Base-by-base conservation (phyloP, 2,113 vertebrate genomes). In the Haemorhous mexicanus region DNA sequence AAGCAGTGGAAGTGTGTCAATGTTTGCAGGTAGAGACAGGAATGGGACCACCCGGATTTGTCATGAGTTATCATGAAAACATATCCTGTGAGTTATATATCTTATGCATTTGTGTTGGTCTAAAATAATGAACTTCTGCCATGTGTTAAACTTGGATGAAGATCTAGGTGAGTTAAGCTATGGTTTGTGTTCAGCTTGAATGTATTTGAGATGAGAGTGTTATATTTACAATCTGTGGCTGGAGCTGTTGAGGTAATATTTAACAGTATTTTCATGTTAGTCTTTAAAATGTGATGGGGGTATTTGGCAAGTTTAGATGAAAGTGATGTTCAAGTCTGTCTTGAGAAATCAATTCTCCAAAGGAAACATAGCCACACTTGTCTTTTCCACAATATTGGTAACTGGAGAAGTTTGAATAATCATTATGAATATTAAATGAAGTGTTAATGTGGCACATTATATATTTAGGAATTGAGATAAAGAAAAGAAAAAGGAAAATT, bases 241-340 rank as follows among this genome's bases (percentile, higher is more conserved):
- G 32, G 59, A 74, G 50, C 30, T 58, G n/a, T 53, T 95, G 68
- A 80, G 35, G 21, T 41, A 82, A 33, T 63, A 76, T 50, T 75
- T 55, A 86, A 9, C 27, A 47, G 41, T 49, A 20, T 74, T 66
- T 74, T 61, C 18, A 33, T 58, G 28, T 76, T 68, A 52, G 41
- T 46, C 18, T 83, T 76, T 26, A 24, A 80, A 91, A 46, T 47
- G 22, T 37, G 28, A 9, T 17, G 17, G 16, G 2, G 6, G 4
- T 44, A 14, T 20, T 89, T 6, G 8, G 8, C 14, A 46, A 62
- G 30, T 30, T 63, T 59, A 46, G 76, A 50, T 1, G 9, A 50
- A 77, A 78, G 5, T 0, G 0, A 1, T 43, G 26, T 63, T 87
- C 7, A 37, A 16, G 7, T 81, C 8, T 37, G 16, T 78, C 39